Percentiles rank a stretch among this genome's conserved stretches.
Conservation (phyloP, 2,888 invertebrate genomes). For the Desoria tigrina region DNA sequence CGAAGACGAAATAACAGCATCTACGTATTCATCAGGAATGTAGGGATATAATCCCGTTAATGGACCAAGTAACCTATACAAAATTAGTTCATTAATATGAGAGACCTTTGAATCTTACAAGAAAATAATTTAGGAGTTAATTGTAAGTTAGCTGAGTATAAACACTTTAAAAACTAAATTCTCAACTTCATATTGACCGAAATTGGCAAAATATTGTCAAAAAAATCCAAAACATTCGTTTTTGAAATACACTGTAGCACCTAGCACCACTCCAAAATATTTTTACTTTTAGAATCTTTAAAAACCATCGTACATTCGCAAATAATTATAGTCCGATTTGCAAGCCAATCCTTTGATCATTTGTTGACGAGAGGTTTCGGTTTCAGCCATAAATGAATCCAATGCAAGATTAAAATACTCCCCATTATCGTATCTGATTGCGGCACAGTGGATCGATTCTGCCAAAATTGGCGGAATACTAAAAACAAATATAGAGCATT, state of each 20-base stretch:
- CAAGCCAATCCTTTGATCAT: no score
- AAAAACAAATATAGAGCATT: constrained; percentile 1
- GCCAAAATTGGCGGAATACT: constrained; percentile 29
- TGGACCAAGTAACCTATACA: neutral
- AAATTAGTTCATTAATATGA: neutral
- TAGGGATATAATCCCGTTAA: constrained; percentile 10
- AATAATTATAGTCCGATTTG: neutral
- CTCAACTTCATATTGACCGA: no score
- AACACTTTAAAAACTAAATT: neutral
- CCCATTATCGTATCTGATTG: neutral
- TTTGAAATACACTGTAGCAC: no score
- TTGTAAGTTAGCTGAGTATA: no score
- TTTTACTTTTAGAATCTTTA: no score
- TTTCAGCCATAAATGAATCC: constrained; percentile 18
- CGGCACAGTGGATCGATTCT: constrained; percentile 37
- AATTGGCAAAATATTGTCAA: no score
- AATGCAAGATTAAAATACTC: constrained; percentile 39
- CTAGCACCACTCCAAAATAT: no score
- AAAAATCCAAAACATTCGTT: no score
- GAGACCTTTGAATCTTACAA: neutral
- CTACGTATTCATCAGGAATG: constrained; percentile 29
- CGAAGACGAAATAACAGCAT: constrained; percentile 25
- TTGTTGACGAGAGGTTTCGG: constrained; percentile 1
- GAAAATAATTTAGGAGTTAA: no score
- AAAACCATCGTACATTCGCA: neutral